Base-by-base conservation (phyloP, 2,888 invertebrate genomes). In the Eulithis testata region DNA sequence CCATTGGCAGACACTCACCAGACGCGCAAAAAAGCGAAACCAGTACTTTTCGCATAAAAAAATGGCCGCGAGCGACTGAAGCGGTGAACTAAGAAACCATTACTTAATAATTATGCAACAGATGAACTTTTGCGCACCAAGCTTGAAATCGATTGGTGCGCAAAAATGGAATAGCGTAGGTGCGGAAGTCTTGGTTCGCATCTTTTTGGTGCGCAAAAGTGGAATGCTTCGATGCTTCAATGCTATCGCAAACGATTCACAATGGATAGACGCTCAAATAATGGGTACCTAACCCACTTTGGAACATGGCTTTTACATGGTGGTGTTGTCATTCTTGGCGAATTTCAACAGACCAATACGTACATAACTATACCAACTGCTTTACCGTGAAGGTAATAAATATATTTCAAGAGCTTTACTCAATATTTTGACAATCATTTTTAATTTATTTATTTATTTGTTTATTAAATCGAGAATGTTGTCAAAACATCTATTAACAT, bases 1-100 rank as follows among this genome's bases (percentile, higher is more conserved):
- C 80, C 84, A 85, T 84, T 80, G 84, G 80, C 88, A 91, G 91
- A 91, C 91, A 79, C 79, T 76, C 79, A 82, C 89, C 88, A 92
- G 92, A 91, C 92, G 84, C 79, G 77, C 90, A 92, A 92, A 91
- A 91, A 92, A 91, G 89, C 89, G 89, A 91, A 91, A 91, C 89
- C 84, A 82, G 83, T 80, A 83, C 80, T 89, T 90, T 90, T 87
- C 84, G 80, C 77, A 74, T 66, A 73, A 75, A 73, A 21, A 74
- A 73, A 72, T 62, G 67, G 65, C 69, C 65, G 67, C 66, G 69
- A 70, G 67, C 66, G 69, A 70, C 37, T 58, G 68, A 58, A 62
- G 52, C 65, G 64, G 71, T 67, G 72, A 74, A 75, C 73, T 70
- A 74, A 73, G 70, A 72, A 73, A 75, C 75, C 71, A 73, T 72